A percentile compares a stretch with the other conserved stretches of the same genome.
Evolutionary conservation across 2,888 invertebrate species (phyloP).

Genomic region (Julus scanicus): DNA sequence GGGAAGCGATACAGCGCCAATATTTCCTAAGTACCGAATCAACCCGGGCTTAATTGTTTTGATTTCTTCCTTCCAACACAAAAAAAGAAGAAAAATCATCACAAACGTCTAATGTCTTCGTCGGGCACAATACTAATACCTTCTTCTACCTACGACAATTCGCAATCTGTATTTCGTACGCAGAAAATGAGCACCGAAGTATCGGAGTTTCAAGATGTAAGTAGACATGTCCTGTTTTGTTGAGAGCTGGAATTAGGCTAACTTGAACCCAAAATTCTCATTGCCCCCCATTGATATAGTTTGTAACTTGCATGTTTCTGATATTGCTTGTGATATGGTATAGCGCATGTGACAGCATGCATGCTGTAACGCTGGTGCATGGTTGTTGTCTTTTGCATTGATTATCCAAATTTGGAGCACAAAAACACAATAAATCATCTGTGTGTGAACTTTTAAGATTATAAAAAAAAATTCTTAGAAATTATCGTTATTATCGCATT

Average conservation of each 20-base stretch:
- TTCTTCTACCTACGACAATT: conserved; percentile 40
- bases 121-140: conserved; percentile 45
- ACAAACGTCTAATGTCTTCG: neutral
- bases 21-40: neutral
- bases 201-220: conserved; percentile 53
- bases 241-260: neutral
- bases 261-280: too few relatives aligned
- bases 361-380: neutral
- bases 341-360: neutral
- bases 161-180: conserved; percentile 43
- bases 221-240: neutral
- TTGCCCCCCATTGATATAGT: too few relatives aligned
- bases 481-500: neutral
- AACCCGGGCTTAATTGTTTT: too few relatives aligned
- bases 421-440: neutral
- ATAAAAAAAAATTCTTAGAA: neutral
- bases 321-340: neutral
- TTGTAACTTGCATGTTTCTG: neutral
- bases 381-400: neutral
- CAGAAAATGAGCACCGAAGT: conserved; percentile 52
- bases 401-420: neutral
- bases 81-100: neutral
- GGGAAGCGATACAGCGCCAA: neutral
- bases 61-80: too few relatives aligned
- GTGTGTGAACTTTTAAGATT: neutral